Evolutionary conservation across 2,888 invertebrate species (phyloP).

Genomic region (Platycnemis pennipes): DNA sequence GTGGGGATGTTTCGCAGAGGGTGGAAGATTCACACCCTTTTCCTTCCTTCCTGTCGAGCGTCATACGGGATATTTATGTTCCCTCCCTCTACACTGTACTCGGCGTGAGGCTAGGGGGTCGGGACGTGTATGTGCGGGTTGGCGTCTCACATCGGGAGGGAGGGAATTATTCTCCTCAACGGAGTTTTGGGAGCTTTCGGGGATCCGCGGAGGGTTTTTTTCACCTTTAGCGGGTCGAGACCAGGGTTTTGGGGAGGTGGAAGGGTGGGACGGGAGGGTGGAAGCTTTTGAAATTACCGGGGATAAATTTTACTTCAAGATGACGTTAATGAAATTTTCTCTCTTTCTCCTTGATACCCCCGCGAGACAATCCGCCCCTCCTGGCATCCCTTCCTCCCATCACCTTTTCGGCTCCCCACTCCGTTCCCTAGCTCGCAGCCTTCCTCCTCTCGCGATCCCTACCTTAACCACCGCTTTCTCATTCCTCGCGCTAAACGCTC

Average conservation of each 20-base stretch:
- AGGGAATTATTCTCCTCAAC: not conserved
- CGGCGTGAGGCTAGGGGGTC: not conserved
- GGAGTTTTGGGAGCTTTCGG: slow-evolving; percentile 45
- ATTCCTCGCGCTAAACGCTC: not conserved
- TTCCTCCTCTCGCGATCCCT: not conserved
- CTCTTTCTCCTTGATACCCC: slow-evolving; percentile 56
- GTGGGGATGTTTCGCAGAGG: slow-evolving; percentile 27
- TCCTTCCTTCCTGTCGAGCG: slow-evolving; percentile 41
- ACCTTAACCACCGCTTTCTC: not conserved
- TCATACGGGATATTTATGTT: slow-evolving; percentile 60
- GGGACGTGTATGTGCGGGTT: not conserved
- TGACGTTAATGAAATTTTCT: slow-evolving; percentile 69
- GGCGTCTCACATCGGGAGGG: not conserved
- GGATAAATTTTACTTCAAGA: slow-evolving; percentile 68
- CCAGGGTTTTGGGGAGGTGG: not conserved
- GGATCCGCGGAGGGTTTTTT: slow-evolving; percentile 44
- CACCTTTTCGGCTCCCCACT: not conserved
- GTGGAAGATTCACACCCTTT: slow-evolving; percentile 31
- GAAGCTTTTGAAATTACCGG: slow-evolving; percentile 65
- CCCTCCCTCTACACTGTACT: not conserved
- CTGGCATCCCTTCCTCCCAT: not conserved
- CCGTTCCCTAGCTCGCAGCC: not conserved
- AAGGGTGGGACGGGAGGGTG: not conserved
- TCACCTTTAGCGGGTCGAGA: not conserved
- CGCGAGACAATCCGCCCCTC: slow-evolving; percentile 43